Base-by-base conservation (phyloP, 2,113 vertebrate species). In the Panthera tigris region DNA sequence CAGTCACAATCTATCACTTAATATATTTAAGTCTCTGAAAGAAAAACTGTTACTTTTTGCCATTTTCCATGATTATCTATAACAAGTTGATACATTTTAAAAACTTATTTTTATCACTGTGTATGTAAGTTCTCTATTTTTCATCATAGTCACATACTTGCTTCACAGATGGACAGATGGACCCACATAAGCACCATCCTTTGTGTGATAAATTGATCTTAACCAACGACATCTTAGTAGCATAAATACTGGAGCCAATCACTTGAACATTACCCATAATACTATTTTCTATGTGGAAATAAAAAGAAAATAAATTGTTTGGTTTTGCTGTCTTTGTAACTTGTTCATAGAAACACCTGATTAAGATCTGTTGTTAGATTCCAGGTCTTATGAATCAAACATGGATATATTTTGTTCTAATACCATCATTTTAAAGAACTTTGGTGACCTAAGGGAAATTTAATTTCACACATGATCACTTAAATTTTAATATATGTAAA, bases 271-370 rank as follows among this genome's bases (percentile, higher is more conserved):
- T 39, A 80, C 5, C 16, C 25, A 15, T 85, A 74, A 81, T 61
- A 82, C 10, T 78, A n/a, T 78, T 63, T 90, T 55, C 33, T 84
- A 21, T 7, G 4, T 80, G 61, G 52, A 88, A 80, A 92, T 36
- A 94, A 90, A 95, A 57, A 33, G n/a, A 79, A 97, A 95, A 92
- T 50, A 3, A 89, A 85, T 52, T 78, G 8, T 11, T 61, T 76
- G 13, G 15, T 90, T 80, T 82, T 63, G 7, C 8, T 48, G 48
- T 36, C 8, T 92, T 68, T 87, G 4, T 50, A 95, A 69, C 13
- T 57, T 84, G 3, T 78, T 84, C 36, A 65, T 52, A 23, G 15
- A 76, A 81, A 94, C 61, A 84, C 18, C 5, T 19, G 74, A 91
- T 57, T 76, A 76, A 89, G 23, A 31, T 52, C 76, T 1, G 5